A percentile compares a stretch with the other conserved stretches of the same genome.
phyloP scores from a whole-genome alignment of 2,888 invertebrate genomes.

The Encarsia formosa region DNA sequence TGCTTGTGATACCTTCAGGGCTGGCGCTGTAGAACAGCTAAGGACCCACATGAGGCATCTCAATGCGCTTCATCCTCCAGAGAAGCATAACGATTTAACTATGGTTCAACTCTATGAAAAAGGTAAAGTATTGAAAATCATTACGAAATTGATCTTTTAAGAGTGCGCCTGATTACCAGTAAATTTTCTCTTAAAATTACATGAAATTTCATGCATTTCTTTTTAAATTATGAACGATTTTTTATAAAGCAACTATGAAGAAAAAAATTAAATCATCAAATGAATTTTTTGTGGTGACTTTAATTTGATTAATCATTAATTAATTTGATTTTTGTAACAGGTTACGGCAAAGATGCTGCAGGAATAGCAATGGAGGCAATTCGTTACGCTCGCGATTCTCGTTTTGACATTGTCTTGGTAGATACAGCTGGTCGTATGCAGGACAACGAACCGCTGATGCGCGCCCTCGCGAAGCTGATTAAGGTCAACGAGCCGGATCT shows the following conservation, averaged over 20 bases:
- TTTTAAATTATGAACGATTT: too few species aligned
- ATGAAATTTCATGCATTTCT: too few species aligned
- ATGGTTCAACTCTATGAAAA: conserved; percentile 98
- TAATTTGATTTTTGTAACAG: conserved; percentile 1
- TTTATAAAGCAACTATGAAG: too few species aligned
- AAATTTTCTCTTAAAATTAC: too few species aligned
- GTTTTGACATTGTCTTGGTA: conserved; percentile 88
- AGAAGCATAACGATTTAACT: conserved; percentile 63
- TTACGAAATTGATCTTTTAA: too few species aligned
- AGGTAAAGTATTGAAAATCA: conserved; percentile 47
- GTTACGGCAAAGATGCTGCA: conserved; percentile 98
- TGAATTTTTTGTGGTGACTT: too few species aligned
- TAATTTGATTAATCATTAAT: too few species aligned
- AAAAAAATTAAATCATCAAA: too few species aligned
- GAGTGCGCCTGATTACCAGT: too few species aligned
- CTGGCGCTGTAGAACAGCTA: conserved; percentile 97
- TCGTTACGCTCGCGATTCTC: conserved; percentile 75
- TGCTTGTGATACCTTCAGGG: conserved; percentile 98
- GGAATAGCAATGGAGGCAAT: conserved; percentile 98
- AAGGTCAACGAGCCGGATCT: conserved; percentile 96
- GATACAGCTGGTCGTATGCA: conserved; percentile 99
- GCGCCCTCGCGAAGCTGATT: conserved; percentile 94
- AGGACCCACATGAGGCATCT: conserved; percentile 90
- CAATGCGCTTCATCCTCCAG: conserved; percentile 86
- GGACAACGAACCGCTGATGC: conserved; percentile 98